Conservation (phyloP, 2,888 invertebrate genomes). For the Agriopis marginaria region DNA sequence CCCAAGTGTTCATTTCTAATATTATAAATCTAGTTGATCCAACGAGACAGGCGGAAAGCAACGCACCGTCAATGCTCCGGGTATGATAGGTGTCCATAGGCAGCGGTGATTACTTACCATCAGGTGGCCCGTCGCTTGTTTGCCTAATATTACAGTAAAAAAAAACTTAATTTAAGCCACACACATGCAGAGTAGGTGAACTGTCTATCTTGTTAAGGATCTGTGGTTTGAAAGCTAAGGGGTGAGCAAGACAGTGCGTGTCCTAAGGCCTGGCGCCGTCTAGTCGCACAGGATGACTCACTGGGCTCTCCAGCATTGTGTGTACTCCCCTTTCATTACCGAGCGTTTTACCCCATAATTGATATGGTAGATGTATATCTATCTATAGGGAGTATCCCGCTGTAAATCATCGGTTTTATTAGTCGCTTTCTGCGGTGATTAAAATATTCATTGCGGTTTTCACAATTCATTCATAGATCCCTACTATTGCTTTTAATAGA, state of each 20-base stretch:
- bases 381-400: conserved; percentile 28
- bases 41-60: no score
- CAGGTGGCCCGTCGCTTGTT: no score
- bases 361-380: conserved; percentile 51
- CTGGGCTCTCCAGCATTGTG: conserved; percentile 69
- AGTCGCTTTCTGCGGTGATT: conserved; percentile 28
- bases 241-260: conserved; percentile 71
- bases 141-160: no score
- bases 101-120: no score
- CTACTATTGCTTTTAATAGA: neutral
- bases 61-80: no score
- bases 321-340: conserved; percentile 72
- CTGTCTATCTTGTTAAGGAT: no score
- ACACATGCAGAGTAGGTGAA: no score
- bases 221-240: conserved; percentile 56
- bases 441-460: conserved; percentile 33
- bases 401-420: conserved; percentile 34
- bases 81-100: no score
- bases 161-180: no score
- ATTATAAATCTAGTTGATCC: no score
- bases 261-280: conserved; percentile 72
- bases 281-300: conserved; percentile 77
- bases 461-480: neutral
- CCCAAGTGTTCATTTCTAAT: no score
- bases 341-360: conserved; percentile 76